phyloP scores from a whole-genome alignment of 2,888 invertebrate genomes.

The Ophraella communa region DNA sequence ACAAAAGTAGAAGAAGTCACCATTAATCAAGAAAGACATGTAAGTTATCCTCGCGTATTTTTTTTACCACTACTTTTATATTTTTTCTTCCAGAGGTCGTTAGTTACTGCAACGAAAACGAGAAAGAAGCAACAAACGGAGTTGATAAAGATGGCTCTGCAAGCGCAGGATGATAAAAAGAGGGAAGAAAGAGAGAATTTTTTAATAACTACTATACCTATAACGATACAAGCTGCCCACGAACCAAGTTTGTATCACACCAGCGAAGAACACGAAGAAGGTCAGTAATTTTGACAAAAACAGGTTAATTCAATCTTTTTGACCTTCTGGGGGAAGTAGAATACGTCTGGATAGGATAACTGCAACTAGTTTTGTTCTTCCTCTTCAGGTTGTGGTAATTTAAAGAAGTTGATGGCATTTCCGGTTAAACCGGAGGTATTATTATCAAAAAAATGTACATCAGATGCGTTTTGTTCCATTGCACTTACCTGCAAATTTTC shows the following conservation, averaged over 20 bases:
- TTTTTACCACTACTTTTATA: background rate
- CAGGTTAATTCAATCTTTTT: background rate
- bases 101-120: conserved; percentile 98
- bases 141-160: conserved; percentile 91
- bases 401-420: no score
- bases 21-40: conserved; percentile 95
- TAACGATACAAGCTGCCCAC: conserved; percentile 93
- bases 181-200: conserved; percentile 94
- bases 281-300: conserved; percentile 55
- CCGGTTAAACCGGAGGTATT: no score
- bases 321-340: no score
- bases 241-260: conserved; percentile 92
- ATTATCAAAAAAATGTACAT: no score
- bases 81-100: conserved; percentile 71
- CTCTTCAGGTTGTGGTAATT: no score
- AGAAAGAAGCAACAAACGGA: conserved; percentile 99
- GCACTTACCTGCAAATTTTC: no score
- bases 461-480: no score
- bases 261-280: conserved; percentile 86
- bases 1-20: conserved; percentile 99
- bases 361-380: no score
- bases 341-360: no score
- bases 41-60: conserved; percentile 60
- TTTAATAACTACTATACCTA: conserved; percentile 93
- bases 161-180: conserved; percentile 95